Base-by-base conservation (phyloP, 2,888 invertebrate genomes). In the Leucophenga montana region DNA sequence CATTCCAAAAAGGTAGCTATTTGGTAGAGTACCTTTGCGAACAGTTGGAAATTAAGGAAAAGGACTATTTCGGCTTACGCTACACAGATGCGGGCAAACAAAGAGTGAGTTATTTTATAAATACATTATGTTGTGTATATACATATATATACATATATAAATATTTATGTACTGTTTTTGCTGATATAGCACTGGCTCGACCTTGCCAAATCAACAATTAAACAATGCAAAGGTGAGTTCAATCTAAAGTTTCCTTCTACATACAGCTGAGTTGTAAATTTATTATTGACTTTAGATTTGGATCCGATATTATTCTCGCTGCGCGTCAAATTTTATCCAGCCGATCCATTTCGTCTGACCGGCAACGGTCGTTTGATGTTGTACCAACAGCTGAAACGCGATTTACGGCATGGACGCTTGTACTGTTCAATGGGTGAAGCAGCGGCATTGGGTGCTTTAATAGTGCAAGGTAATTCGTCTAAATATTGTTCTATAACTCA, bases 271-370 rank as follows among this genome's bases (percentile, higher is more conserved):
- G 8, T 1, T 50, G 8, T 13, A 13, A 13, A 33, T 66, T 11
- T 5, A 14, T 46, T 56, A 8, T 67, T 39, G 1, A 39, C 64
- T 54, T 14, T 91, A 96, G 97, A 97, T 90, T 92, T 97, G 84
- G 94, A 95, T 82, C 96, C 97, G 73, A 94, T 97, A 85, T 90
- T 97, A 72, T 95, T 99, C 88, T 97, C 97, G 90, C 97, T 99
- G 89, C 95, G 98, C 75, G 96, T 98, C 75, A 98, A 98, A 90
- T 99, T 97, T 89, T 99, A 99, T 89, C 98, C 99, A 16, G 95
- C 96, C 70, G 97, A 98, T 90, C 98, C 98, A 16, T 92, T 95
- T 88, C 92, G 95, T 68, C 90, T 99, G 76, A 96, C 96, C 87
- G 98, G 98, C 89, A 96, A 96, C 88, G 98, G 98, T 88, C 96